Percentiles rank a stretch among this genome's conserved stretches.
Evolutionary conservation across 2,888 invertebrate species (phyloP).

Genomic region (Oscheius onirici): DNA sequence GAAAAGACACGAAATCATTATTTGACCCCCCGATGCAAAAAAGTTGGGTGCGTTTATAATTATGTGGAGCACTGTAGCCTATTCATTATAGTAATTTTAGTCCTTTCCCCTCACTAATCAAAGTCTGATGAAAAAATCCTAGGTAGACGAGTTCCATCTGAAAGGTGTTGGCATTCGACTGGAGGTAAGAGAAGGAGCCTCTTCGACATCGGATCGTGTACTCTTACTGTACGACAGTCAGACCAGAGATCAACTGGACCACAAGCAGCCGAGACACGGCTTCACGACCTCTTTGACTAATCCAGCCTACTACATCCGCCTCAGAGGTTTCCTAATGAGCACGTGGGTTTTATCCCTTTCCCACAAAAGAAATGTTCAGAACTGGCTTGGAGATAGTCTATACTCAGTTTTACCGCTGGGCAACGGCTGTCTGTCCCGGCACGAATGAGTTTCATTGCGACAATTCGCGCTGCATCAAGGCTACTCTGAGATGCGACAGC

Average conservation of each 20-base stretch:
- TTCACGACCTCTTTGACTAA: constrained; percentile 77
- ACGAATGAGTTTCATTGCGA: constrained; percentile 80
- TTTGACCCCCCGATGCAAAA: no score
- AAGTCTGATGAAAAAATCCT: no score
- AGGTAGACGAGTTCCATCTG: constrained; percentile 54
- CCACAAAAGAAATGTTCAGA: constrained; percentile 31
- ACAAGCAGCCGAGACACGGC: constrained; percentile 46
- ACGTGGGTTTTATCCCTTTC: constrained; percentile 22
- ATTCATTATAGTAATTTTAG: no score
- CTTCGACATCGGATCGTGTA: constrained; percentile 78
- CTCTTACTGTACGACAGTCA: constrained; percentile 45
- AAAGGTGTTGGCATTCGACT: constrained; percentile 70
- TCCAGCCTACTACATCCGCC: constrained; percentile 80
- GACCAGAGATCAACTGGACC: constrained; percentile 39
- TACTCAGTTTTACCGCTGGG: constrained; percentile 72
- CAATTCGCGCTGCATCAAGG: constrained; percentile 78
- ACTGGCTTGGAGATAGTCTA: constrained; percentile 79
- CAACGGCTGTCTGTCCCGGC: constrained; percentile 70
- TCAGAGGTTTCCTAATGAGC: constrained; percentile 78
- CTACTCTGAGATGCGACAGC: constrained; percentile 80
- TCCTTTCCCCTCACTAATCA: no score
- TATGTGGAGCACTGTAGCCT: no score
- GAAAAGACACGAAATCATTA: no score
- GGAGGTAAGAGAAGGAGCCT: constrained; percentile 79
- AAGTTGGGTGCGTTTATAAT: no score